Evolutionary conservation across 2,113 vertebrate species (phyloP), one percentile per base, ranked within the genome.

Genomic region (Heterochromis multidens): DNA sequence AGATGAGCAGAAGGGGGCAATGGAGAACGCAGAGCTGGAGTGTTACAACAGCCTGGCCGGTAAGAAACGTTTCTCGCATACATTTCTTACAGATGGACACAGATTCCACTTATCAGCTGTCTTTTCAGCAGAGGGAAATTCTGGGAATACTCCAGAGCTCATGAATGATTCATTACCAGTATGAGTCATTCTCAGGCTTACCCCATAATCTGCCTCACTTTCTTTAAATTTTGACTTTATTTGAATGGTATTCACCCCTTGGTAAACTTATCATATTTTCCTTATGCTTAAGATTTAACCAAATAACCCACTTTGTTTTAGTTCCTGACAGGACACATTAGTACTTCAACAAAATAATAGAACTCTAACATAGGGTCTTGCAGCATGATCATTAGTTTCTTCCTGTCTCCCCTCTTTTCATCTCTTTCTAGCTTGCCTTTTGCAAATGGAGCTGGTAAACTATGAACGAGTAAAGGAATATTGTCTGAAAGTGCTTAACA

Each of bases 21-120:
- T 98, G 95, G 98, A 99, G 94, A 97, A 96, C 88, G 97, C 98
- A 67, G 97, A 99, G 94, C 92, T 99, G 67, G 98, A 99, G 92
- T 99, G 98, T 92, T 99, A 99, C 97, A 99, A 99, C 97, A 99
- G 98, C 93, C 91, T 99, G 95, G 98, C 98, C 93, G 98, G 98
- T 98, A 93, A 72, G 72, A 81, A 27, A 56, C 60, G 16, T 43
- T 21, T 40, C 19, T 31, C n/a, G 5, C 46, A 35, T 57, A 76
- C 46, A 54, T 63, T 25, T 56, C 37, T 46, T 8, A 70, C 76
- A 70, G 49, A 65, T 82, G 59, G 54, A 52, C 80, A 25, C 49
- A 74, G 70, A 74, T 54, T 17, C 27, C 17, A 56, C 31, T 49
- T 70, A 74, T 49, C 65, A 29, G 43, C 37, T 77, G 46, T 57